A percentile compares a stretch with the other conserved stretches of the same genome.
phyloP scores from a whole-genome alignment of 2,888 invertebrate species.

The Ormyrus labotus region DNA sequence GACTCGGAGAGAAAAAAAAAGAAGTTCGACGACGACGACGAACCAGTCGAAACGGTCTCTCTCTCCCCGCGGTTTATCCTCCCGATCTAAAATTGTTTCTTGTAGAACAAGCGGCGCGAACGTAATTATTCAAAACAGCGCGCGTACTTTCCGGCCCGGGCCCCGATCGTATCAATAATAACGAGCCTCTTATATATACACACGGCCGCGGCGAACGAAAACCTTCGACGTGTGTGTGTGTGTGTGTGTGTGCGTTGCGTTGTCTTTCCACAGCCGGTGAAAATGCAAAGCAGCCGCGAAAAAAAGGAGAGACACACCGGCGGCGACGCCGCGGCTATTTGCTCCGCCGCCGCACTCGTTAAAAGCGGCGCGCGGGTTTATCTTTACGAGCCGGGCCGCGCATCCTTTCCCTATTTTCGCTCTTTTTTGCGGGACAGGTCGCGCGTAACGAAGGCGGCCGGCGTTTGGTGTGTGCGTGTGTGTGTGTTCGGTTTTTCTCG shows the following conservation, averaged over 20 bases:
- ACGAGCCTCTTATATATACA: background rate
- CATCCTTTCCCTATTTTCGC: constrained; percentile 35
- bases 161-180: constrained; percentile 29
- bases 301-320: background rate
- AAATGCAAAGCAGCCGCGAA: background rate
- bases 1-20: background rate
- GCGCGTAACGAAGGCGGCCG: constrained; percentile 36
- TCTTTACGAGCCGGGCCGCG: constrained; percentile 43
- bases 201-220: background rate
- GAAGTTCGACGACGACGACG: background rate
- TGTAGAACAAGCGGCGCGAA: constrained; percentile 35
- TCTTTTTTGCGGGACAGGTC: constrained; percentile 8
- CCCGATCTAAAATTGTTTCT: constrained; percentile 40
- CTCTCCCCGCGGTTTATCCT: background rate
- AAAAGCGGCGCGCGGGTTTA: constrained; percentile 20
- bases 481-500: no score
- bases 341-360: constrained; percentile 22
- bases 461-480: background rate
- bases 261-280: no score
- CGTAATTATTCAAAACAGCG: constrained; percentile 48
- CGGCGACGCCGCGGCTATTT: constrained; percentile 6
- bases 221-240: no score
- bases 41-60: constrained; percentile 1
- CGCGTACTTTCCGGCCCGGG: background rate
- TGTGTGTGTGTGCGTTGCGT: no score